Base-by-base conservation (phyloP, 2,113 vertebrate genomes). In the Strigops habroptila region DNA sequence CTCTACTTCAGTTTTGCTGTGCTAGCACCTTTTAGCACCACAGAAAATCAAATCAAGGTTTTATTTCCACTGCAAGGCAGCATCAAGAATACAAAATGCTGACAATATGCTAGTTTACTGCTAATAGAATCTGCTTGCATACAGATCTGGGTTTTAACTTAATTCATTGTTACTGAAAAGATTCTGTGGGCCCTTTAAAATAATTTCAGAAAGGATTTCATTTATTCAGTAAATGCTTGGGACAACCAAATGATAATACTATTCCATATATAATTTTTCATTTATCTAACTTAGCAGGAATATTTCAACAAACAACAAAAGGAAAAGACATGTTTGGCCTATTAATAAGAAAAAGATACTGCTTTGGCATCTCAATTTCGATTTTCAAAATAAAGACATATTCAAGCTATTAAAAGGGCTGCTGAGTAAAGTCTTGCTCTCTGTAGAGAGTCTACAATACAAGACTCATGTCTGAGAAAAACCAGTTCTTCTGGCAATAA, bases 51-150 rank as follows among this genome's bases (percentile, higher is more conserved):
- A 95, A 96, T 79, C 77, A 84, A 87, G 76, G 82, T 84, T 96
- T 98, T 95, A 97, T 94, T 96, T 89, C 87, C 74, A 82, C 46
- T 59, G 84, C 86, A 83, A 59, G 62, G 59, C 70, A 91, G 15
- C 59, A 90, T 78, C 60, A 60, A 74, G 88, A 93, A 79, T 51
- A 95, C 57, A 74, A 96, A 79, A 90, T 8, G 41, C 30, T 0
- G 1, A 81, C 80, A 75, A 76, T 78, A 62, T 28, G 64, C 53
- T 67, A 64, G 7, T 97, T 95, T 91, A 95, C 2, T 94, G 93
- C 84, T 94, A 87, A 91, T 14, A 49, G 52, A 44, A 49, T 91
- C 65, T 79, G 75, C 52, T 37, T 93, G 94, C 53, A 37, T 52
- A 89, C 28, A 82, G 31, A 82, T 82, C 44, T 67, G 74, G 30